phyloP scores from a whole-genome alignment of 2,113 vertebrate species.

The Mustela lutreola region DNA sequence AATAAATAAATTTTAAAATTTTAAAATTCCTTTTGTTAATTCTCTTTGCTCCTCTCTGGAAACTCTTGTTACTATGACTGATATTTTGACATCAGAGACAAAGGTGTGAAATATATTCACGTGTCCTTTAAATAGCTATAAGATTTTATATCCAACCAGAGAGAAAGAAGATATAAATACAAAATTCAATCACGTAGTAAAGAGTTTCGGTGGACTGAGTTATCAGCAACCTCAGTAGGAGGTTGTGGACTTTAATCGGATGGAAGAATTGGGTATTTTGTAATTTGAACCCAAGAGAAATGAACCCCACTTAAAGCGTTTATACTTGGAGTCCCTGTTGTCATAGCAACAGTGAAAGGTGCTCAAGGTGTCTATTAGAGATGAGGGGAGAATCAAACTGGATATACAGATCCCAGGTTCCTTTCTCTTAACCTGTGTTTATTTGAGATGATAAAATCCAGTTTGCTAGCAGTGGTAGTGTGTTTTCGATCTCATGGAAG shows the following conservation, averaged over 20 bases:
- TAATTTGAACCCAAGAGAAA: constrained; percentile 5
- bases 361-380: not conserved
- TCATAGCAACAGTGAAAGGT: constrained; percentile 15
- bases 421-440: not conserved
- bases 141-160: not conserved
- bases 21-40: not conserved
- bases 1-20: no score
- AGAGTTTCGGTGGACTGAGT: not conserved
- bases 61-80: not conserved
- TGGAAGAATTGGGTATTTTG: not conserved
- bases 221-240: constrained; percentile 20
- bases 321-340: not conserved
- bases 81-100: constrained; percentile 5
- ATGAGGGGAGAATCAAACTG: not conserved
- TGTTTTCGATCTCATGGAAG: not conserved
- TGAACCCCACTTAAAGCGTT: not conserved
- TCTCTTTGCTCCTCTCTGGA: not conserved
- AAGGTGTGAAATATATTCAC: not conserved
- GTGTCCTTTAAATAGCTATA: not conserved
- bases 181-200: not conserved
- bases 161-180: not conserved
- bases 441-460: not conserved
- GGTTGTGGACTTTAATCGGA: not conserved
- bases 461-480: not conserved
- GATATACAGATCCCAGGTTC: not conserved